Base-by-base conservation (phyloP, 2,888 invertebrate species). In the Amphiduros pacificus region DNA sequence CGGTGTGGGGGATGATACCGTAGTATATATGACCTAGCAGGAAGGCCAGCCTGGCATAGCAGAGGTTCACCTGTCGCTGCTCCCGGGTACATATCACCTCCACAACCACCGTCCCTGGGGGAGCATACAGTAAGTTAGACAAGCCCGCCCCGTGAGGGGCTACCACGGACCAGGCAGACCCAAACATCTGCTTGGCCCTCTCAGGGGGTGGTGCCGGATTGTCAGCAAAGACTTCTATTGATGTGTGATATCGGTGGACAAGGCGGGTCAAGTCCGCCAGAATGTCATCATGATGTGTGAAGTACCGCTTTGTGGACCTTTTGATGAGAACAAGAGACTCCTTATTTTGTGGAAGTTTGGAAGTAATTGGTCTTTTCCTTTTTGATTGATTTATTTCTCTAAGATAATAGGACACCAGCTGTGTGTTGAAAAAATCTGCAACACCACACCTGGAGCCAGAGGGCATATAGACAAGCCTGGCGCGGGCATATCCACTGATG, bases 241-340 rank as follows among this genome's bases (percentile, higher is more conserved):
- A 14, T 29, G 63, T 50, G 17, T 32, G 31, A 26, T 20, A 57
- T n/a, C 41, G n/a, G 4, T 6, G 11, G 0, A 57, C 60, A 14
- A 44, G n/a, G 2, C 14, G 11, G 2, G 36, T 24, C 6, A 65
- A n/a, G 22, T 32, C 26, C 2, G 5, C 27, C 2, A 32, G 32
- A n/a, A 63, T 63, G 3, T 36, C 20, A n/a, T 22, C 26, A 22
- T 65, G 63, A 3, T 60, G 22, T 11, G 41, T 29, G 24, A 65
- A 62, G 24, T 48, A 49, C 1, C 65, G 32, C 11, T 28, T 36
- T 14, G 60, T 31, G 1, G 61, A 55, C 20, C 65, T 48, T 29
- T 58, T 58, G n/a, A 65, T 65, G 9, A 65, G 41, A 24, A 65
- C 40, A n/a, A 65, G 27, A 22, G 44, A 50, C 20, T 63, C 50